Evolutionary conservation across 64 coral and sea anemone genomes (phyloP), one percentile per base, ranked within the genome.

Genomic region (Hydrozoanthus tunicans): DNA sequence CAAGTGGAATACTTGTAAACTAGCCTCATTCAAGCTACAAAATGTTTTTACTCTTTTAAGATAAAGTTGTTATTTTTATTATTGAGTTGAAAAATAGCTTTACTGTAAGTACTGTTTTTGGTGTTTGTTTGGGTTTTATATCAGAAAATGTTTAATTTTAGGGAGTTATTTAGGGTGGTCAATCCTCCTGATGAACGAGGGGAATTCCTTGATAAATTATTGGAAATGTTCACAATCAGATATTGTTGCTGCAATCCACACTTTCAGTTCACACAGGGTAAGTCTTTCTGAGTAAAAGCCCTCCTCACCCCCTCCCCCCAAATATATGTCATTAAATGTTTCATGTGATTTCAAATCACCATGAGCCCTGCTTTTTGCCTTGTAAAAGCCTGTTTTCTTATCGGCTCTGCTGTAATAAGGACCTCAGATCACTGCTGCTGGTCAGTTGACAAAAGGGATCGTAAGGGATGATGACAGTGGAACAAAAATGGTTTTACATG

Each of bases 191-290:
- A 93, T 24, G 83, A 85, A 64, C 91, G 96, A 89, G 94, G 94
- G 14, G 96, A 98, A 90, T 98, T 93, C 77, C 88, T 98, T 58
- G 96, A 98, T 64, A 91, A 91, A 51, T 62, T 98, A 62, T 81
- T 96, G 56, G 92, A 89, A 83, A 90, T 90, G 79, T 93, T 96
- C 91, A 73, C 94, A 23, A 57, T 75, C 10, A 91, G 82, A 78
- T 94, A 90, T 84, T 90, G 92, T 66, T 51, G 69, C 82, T 90
- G 86, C 56, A 94, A 94, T 76, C 86, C 86, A 53, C 80, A 63
- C 7, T 77, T 56, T 59, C 62, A 79, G 60, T 90, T 94, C 55
- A 94, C 92, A 20, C 86, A 89, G 73, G 92, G 92, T 94, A 66
- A 94, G 92, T 43, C 32, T 43, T 43, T 43, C 32, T 43, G 32